Conservation (phyloP, 2,113 vertebrate species). For the Cryptomyrus ogoouensis region DNA sequence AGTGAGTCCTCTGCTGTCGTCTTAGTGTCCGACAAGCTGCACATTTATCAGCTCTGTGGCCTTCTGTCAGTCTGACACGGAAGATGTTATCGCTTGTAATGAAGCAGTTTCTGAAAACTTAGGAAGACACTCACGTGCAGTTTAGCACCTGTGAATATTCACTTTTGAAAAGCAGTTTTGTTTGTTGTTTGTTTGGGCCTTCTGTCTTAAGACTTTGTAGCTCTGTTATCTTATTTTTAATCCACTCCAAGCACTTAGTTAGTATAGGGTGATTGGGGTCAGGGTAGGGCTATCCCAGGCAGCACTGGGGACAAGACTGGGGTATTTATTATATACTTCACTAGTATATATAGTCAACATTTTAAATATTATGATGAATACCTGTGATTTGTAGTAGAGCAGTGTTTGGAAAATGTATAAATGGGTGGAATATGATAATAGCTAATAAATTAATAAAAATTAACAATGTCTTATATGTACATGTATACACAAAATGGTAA, state of each 20-base stretch:
- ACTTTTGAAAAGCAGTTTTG: not conserved
- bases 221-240: too few relatives aligned
- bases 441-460: not conserved
- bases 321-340: not conserved
- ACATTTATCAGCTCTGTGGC: not conserved
- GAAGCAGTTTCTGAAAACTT: not conserved
- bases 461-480: not conserved
- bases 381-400: not conserved
- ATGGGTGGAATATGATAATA: not conserved
- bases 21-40: not conserved
- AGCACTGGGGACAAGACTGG: not conserved
- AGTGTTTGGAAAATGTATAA: not conserved
- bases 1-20: constrained; percentile 31
- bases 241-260: not conserved
- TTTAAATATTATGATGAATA: not conserved
- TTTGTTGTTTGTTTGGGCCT: too few relatives aligned
- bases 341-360: not conserved
- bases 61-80: not conserved
- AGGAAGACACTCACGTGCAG: not conserved
- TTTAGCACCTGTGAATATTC: not conserved
- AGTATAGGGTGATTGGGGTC: not conserved
- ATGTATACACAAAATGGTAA: not conserved
- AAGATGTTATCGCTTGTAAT: not conserved
- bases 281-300: not conserved
- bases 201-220: too few relatives aligned